Base-by-base conservation (phyloP, 2,113 vertebrate species). In the Lepisosteus oculatus region DNA sequence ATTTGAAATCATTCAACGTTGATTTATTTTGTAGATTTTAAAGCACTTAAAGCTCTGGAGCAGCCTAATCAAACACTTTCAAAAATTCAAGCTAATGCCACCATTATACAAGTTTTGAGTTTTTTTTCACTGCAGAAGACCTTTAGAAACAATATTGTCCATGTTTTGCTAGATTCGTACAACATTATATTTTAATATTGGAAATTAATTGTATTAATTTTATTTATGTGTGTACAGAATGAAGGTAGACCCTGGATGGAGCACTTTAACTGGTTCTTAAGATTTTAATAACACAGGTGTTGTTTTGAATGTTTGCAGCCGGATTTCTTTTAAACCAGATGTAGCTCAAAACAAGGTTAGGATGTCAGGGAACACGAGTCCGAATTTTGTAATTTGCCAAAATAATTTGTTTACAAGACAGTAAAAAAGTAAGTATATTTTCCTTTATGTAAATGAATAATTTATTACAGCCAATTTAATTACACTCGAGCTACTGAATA, bases 21-120 rank as follows among this genome's bases (percentile, higher is more conserved):
- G 74, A 71, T 70, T 72, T 61, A 79, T 56, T 70, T 74, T 78
- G 81, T n/a, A 59, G 70, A 69, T 65, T 75, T 84, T 73, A 81
- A 77, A 74, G 77, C 75, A 84, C 83, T 83, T 79, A 80, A 69
- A 72, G 70, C 74, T 76, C 74, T 82, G 74, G 79, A 74, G 78
- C 70, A 80, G 72, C 74, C 76, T 76, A 78, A 81, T 80, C 44
- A 77, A 62, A 61, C 81, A 75, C 76, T 73, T 77, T 6, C 41
- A 14, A 29, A 9, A 61, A 54, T 67, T 80, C 79, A 72, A 76
- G 6, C 47, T 77, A 68, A 61, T 72, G 73, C n/a, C 74, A 13
- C 66, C 43, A 57, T 29, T 71, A 71, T 71, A 69, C 3, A 9
- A 1, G 3, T 51, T 51, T 51, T 29, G 29, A 29, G 29, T 29